Percentiles rank a stretch among this genome's conserved stretches.
Evolutionary conservation across 2,797 vertebrate species (phyloP).

Genomic region (Smutsia temminckii): DNA sequence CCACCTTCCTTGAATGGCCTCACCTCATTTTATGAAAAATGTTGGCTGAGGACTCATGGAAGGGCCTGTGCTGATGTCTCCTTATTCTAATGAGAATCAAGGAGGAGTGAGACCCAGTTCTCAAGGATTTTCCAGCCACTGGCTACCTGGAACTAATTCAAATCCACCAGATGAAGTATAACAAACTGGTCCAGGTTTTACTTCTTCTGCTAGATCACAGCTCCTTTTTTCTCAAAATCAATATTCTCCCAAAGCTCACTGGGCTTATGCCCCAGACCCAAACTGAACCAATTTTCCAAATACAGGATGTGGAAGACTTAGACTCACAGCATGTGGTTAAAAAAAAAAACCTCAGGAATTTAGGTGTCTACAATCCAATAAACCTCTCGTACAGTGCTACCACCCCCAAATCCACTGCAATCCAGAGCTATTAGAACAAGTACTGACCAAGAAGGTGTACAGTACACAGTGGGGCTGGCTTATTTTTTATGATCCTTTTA

Average conservation of each 20-base stretch:
- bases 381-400: background rate
- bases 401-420: background rate
- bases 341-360: background rate
- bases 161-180: background rate
- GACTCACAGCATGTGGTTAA: background rate
- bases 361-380: background rate
- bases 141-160: background rate
- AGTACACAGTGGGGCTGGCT: background rate
- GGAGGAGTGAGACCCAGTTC: background rate
- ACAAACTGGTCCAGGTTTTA: background rate
- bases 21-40: background rate
- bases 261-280: background rate
- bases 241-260: background rate
- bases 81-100: constrained; percentile 2
- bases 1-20: background rate
- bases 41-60: background rate
- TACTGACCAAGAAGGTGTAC: background rate
- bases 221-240: background rate
- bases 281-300: constrained; percentile 29
- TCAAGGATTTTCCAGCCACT: constrained; percentile 11
- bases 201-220: background rate
- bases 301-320: background rate
- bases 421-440: background rate
- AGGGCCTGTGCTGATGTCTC: background rate
- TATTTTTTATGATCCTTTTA: background rate